Evolutionary conservation across 2,113 vertebrate genomes (phyloP).

Genomic region (Barnardius zonarius): DNA sequence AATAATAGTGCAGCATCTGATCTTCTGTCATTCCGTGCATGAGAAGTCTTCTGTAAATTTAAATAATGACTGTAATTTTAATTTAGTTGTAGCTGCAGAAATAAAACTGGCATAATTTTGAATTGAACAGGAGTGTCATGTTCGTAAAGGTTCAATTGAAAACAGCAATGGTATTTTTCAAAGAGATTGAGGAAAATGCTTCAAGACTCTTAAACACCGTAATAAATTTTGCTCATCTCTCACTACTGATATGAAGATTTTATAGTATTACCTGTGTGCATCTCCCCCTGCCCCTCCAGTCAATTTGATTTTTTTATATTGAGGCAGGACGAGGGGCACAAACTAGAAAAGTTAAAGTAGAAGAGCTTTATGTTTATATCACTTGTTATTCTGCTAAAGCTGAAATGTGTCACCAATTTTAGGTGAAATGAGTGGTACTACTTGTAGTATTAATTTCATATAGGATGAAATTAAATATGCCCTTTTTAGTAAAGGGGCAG

Average conservation of each 20-base stretch:
- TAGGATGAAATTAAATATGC: neutral
- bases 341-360: neutral
- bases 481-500: neutral
- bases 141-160: neutral
- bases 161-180: neutral
- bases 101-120: neutral
- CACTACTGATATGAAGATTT: neutral
- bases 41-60: neutral
- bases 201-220: neutral
- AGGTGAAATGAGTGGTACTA: neutral
- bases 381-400: neutral
- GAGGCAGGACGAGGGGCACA: neutral
- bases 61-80: neutral
- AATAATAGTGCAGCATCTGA: neutral
- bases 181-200: neutral
- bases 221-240: neutral
- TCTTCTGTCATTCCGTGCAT: constrained; percentile 22
- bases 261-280: neutral
- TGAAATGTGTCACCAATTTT: neutral
- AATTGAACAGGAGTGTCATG: neutral
- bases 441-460: neutral
- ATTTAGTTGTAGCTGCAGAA: neutral
- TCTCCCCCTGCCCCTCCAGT: neutral
- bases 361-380: fast-evolving
- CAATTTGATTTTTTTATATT: neutral